These are phyloP conservation scores for Chaenogobius annularis DNA, from an alignment of 2,113 vertebrate genomes.

Conservation along the genomic window DNA sequence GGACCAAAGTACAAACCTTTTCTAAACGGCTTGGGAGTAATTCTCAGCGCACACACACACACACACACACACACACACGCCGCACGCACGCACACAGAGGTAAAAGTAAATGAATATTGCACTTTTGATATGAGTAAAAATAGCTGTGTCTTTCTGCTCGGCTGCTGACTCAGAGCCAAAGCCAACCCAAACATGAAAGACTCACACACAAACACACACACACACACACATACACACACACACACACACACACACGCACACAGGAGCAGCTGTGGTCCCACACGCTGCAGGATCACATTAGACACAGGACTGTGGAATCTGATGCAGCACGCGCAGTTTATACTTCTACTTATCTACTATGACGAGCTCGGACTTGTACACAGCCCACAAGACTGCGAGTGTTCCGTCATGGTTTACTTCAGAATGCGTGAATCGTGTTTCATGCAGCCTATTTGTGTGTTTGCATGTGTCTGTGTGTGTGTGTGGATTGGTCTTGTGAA, in stretches of 20 bases:
- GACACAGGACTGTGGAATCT: slow-evolving; percentile 19
- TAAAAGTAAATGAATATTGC: background rate
- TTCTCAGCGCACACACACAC: background rate
- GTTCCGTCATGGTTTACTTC: background rate
- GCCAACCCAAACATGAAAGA: slow-evolving; percentile 5
- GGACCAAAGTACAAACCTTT: slow-evolving; percentile 50
- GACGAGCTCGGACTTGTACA: slow-evolving; percentile 1
- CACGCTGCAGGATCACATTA: slow-evolving; percentile 36
- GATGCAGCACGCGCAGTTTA: slow-evolving; percentile 44
- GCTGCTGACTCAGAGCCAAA: slow-evolving; percentile 4
- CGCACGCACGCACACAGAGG: background rate
- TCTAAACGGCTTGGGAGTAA: background rate
- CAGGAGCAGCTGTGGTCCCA: slow-evolving; percentile 38
- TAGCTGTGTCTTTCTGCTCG: background rate
- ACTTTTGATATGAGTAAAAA: slow-evolving; percentile 11
- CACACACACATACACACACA: too few species aligned
- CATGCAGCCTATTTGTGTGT: background rate
- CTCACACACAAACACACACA: too few species aligned
- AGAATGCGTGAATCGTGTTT: background rate
- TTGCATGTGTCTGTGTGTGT: too few species aligned
- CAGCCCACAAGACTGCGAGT: slow-evolving; percentile 7
- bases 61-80: too few species aligned
- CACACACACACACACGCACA: background rate
- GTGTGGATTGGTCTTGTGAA: background rate
- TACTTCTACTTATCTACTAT: slow-evolving; percentile 52